phyloP scores from a whole-genome alignment of 2,113 vertebrate genomes.

The Oreotragus oreotragus region DNA sequence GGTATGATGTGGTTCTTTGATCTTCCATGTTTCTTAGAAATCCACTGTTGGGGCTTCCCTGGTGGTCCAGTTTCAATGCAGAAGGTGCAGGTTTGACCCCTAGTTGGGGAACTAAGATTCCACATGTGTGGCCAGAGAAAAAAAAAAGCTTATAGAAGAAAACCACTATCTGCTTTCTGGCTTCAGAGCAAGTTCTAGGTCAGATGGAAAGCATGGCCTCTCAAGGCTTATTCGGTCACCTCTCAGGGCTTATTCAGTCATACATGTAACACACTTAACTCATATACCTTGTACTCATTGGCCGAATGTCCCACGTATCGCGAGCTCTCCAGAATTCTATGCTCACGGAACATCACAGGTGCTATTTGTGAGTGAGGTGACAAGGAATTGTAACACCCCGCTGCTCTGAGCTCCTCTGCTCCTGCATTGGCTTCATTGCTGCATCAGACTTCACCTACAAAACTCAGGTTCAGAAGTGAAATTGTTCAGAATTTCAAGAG shows the following conservation, averaged over 20 bases:
- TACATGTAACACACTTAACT: not conserved
- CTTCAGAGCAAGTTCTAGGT: not conserved
- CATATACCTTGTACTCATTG: not conserved
- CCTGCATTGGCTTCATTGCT: not conserved
- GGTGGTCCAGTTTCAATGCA: not conserved
- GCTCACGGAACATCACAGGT: not conserved
- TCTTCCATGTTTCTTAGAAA: not conserved
- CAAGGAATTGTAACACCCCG: not conserved
- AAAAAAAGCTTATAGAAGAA: not conserved
- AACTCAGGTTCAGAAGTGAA: not conserved
- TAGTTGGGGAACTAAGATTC: not conserved
- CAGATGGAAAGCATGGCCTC: not conserved
- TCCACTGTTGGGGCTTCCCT: not conserved
- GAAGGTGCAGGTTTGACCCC: not conserved
- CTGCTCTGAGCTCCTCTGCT: not conserved
- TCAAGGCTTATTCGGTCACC: not conserved
- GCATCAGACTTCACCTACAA: not conserved
- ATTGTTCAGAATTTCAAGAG: slow-evolving; percentile 1
- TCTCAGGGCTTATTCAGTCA: not conserved
- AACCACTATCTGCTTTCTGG: not conserved
- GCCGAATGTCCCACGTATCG: not conserved
- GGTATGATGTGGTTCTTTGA: not conserved
- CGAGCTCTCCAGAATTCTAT: not conserved
- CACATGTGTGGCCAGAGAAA: not conserved
- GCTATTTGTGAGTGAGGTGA: not conserved